Percentiles rank a stretch among this genome's conserved stretches.
Conservation (phyloP, 2,888 invertebrate genomes). For the Aleiodes alternator region DNA sequence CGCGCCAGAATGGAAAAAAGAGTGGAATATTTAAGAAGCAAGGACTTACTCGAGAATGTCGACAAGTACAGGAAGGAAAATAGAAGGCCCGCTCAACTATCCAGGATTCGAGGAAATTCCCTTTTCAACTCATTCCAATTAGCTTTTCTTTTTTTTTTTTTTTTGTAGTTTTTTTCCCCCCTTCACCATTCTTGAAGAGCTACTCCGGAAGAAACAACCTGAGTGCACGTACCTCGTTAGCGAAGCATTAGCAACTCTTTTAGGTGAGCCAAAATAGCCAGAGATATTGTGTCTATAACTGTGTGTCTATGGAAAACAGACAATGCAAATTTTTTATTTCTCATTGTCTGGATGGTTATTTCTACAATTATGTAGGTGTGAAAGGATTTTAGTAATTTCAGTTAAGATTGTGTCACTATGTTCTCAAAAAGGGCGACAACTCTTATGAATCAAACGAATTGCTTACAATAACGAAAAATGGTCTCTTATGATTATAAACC, state of each 20-base stretch:
- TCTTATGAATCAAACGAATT: too few species aligned
- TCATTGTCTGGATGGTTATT: too few species aligned
- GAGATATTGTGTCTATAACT: slow-evolving; percentile 17
- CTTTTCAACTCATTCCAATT: slow-evolving; percentile 2
- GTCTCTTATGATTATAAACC: too few species aligned
- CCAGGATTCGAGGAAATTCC: slow-evolving; percentile 53
- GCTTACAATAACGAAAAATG: too few species aligned
- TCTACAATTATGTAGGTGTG: too few species aligned
- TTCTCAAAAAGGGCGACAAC: too few species aligned
- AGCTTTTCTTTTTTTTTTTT: slow-evolving; percentile 19
- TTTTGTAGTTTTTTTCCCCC: slow-evolving; percentile 15
- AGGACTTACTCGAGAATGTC: not conserved
- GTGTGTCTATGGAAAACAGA: too few species aligned
- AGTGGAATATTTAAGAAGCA: slow-evolving; percentile 56
- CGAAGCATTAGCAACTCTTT: slow-evolving; percentile 68
- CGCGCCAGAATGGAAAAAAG: slow-evolving; percentile 55
- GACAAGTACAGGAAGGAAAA: slow-evolving; percentile 36
- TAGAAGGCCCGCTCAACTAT: slow-evolving; percentile 42
- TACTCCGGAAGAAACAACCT: slow-evolving; percentile 51
- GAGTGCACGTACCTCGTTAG: slow-evolving; percentile 69
- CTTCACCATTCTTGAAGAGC: not conserved
- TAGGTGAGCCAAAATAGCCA: slow-evolving; percentile 47
- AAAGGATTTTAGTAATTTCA: too few species aligned
- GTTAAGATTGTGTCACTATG: too few species aligned
- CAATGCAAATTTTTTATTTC: too few species aligned